Percentiles rank a stretch among this genome's conserved stretches.
These are phyloP conservation scores for Morpho deidamia DNA, from an alignment of 2,888 invertebrate genomes.

Conservation along the genomic window DNA sequence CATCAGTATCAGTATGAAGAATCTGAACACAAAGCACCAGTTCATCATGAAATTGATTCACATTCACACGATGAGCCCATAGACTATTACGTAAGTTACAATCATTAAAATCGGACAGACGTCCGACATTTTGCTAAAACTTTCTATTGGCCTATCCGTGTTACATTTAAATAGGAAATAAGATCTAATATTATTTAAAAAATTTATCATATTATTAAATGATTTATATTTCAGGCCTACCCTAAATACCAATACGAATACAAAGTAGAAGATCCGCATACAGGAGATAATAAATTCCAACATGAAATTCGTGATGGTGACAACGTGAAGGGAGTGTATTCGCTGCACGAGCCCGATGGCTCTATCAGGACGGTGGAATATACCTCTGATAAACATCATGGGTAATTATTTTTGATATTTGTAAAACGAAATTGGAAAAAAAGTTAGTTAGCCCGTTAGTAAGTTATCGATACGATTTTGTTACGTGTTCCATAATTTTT, in stretches of 20 bases:
- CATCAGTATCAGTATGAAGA: slow-evolving; percentile 32
- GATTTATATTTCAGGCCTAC: slow-evolving; percentile 51
- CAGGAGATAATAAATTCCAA: slow-evolving; percentile 81
- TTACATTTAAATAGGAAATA: slow-evolving; percentile 30
- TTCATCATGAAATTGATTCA: slow-evolving; percentile 37
- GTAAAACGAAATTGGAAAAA: too few relatives aligned
- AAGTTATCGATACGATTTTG: too few relatives aligned
- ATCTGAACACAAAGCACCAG: slow-evolving; percentile 31
- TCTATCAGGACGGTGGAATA: slow-evolving; percentile 80
- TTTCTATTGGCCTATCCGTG: slow-evolving; percentile 58
- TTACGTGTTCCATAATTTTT: too few relatives aligned
- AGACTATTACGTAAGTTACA: slow-evolving; percentile 67
- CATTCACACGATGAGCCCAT: slow-evolving; percentile 58
- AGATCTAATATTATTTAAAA: slow-evolving; percentile 19
- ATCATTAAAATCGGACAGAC: slow-evolving; percentile 29
- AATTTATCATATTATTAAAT: neutral
- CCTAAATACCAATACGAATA: slow-evolving; percentile 80
- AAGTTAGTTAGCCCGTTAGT: too few relatives aligned
- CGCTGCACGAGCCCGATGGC: slow-evolving; percentile 78
- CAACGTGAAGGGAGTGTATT: slow-evolving; percentile 81
- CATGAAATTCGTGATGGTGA: slow-evolving; percentile 80
- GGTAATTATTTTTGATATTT: slow-evolving; percentile 50
- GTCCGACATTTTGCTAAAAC: slow-evolving; percentile 46
- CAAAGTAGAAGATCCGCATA: slow-evolving; percentile 80
- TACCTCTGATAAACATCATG: slow-evolving; percentile 76